phyloP scores from a whole-genome alignment of 2,797 vertebrate genomes.

The Acanthopagrus latus region DNA sequence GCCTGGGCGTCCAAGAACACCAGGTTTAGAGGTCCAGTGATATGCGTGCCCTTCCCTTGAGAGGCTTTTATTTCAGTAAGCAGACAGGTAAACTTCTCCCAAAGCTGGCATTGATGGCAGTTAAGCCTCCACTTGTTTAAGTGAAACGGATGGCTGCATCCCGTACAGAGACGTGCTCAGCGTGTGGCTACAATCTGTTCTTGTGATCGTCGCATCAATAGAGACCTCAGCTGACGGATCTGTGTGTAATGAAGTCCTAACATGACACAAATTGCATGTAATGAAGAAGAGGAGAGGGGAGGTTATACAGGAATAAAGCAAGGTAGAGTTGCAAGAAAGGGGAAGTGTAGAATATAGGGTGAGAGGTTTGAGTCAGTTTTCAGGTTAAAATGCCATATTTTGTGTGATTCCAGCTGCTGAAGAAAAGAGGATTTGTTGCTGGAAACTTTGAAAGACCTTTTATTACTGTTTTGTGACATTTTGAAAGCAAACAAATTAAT shows the following conservation, averaged over 20 bases:
- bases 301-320: no score
- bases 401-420: background rate
- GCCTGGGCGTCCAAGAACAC: conserved; percentile 60
- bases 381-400: background rate
- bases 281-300: background rate
- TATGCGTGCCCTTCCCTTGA: conserved; percentile 62
- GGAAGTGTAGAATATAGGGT: background rate
- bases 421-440: background rate
- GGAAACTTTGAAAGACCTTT: no score
- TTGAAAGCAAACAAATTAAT: no score
- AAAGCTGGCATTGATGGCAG: conserved; percentile 72
- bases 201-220: conserved; percentile 3
- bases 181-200: conserved; percentile 28
- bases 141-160: conserved; percentile 69
- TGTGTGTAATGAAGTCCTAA: conserved; percentile 18
- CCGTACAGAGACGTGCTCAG: conserved; percentile 23
- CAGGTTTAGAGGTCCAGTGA: conserved; percentile 74
- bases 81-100: conserved; percentile 75
- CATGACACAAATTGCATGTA: background rate
- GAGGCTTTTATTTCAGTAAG: conserved; percentile 64
- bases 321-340: background rate
- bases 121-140: conserved; percentile 78
- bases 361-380: background rate
- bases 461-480: no score
- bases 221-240: background rate